Conservation (phyloP, 2,888 invertebrate genomes). For the Lithosia quadra region DNA sequence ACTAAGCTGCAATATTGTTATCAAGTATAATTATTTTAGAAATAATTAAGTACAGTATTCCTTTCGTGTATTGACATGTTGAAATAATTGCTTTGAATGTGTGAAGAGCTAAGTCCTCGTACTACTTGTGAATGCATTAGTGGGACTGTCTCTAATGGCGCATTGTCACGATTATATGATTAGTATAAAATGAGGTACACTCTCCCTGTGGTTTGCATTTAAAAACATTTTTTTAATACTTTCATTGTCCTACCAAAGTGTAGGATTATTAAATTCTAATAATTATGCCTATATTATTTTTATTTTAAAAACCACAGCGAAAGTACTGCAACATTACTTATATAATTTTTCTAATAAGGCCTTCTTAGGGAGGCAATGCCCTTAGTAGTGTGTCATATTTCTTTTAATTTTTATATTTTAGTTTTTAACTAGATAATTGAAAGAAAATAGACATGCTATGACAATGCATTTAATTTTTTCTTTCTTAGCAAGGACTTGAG, state of each 20-base stretch:
- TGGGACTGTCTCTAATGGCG: conserved; percentile 59
- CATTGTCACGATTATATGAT: conserved; percentile 60
- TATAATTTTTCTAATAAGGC: conserved; percentile 67
- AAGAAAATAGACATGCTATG: conserved; percentile 76
- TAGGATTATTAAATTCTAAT: conserved; percentile 39
- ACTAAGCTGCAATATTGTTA: background rate
- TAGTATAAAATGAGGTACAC: conserved; percentile 55
- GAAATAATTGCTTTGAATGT: conserved; percentile 32
- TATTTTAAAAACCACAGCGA: conserved; percentile 64
- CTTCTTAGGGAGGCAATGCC: conserved; percentile 55
- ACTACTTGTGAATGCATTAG: conserved; percentile 46
- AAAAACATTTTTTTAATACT: conserved; percentile 29
- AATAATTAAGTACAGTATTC: conserved; percentile 27
- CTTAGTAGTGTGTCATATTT: conserved; percentile 83
- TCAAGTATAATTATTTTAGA: conserved; percentile 7
- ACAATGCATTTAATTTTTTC: conserved; percentile 80
- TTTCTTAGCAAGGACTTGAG: conserved; percentile 63
- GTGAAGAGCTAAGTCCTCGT: conserved; percentile 27
- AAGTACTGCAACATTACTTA: conserved; percentile 58
- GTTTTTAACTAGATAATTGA: conserved; percentile 67
- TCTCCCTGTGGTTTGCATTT: conserved; percentile 71
- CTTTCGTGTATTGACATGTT: conserved; percentile 16
- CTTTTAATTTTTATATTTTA: conserved; percentile 75
- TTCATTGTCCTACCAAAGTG: conserved; percentile 37
- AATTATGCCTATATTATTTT: conserved; percentile 25